These are phyloP conservation scores for Mesoclemmys tuberculata DNA, from an alignment of 2,113 vertebrate genomes.

Conservation along the genomic window DNA sequence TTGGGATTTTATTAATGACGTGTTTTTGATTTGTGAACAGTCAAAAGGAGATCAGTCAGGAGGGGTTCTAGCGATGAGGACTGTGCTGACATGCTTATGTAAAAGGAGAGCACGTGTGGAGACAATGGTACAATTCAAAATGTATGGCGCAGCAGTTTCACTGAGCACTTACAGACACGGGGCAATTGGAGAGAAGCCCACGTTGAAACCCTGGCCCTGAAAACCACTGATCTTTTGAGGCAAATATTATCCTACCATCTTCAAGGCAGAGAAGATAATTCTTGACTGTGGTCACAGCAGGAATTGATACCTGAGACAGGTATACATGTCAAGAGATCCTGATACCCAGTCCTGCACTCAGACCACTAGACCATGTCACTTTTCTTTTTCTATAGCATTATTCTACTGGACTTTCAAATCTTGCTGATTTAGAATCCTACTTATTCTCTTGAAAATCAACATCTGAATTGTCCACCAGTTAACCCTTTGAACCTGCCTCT, in stretches of 20 bases:
- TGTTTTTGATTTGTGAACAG: slow-evolving; percentile 62
- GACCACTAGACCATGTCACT: background rate
- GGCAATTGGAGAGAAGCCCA: slow-evolving; percentile 16
- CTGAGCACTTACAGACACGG: background rate
- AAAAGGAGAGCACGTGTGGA: slow-evolving; percentile 23
- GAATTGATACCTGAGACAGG: background rate
- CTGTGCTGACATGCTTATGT: background rate
- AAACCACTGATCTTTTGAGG: background rate
- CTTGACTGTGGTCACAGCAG: background rate
- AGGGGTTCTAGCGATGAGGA: background rate
- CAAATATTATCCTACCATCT: background rate
- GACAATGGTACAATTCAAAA: slow-evolving; percentile 1
- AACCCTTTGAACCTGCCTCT: background rate
- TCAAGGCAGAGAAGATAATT: background rate
- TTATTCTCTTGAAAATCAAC: slow-evolving; percentile 38
- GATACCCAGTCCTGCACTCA: background rate
- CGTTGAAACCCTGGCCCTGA: slow-evolving; percentile 1
- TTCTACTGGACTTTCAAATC: background rate
- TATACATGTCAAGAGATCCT: background rate
- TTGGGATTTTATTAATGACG: slow-evolving; percentile 60
- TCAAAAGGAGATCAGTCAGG: slow-evolving; percentile 51
- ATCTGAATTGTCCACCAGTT: background rate
- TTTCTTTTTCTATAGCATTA: background rate
- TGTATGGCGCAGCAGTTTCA: background rate
- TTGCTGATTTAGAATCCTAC: background rate